A percentile compares a stretch with the other conserved stretches of the same genome.
These are phyloP conservation scores for Acronicta alni DNA, from an alignment of 2,888 invertebrate species.

Conservation along the genomic window DNA sequence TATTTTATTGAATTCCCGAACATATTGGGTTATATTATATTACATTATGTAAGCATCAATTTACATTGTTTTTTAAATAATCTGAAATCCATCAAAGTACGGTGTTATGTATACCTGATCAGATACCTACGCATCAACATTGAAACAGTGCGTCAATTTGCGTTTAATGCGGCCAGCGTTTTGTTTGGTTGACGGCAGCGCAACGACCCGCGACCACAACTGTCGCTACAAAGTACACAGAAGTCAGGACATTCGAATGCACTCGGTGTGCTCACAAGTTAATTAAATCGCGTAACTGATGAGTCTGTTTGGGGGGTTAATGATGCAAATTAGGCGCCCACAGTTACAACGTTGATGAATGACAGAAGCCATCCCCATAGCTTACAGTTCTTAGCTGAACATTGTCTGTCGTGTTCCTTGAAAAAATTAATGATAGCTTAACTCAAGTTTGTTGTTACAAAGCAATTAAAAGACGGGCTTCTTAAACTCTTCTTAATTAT, in stretches of 20 bases:
- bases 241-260: neutral
- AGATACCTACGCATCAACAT: no score
- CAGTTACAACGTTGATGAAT: slow-evolving; percentile 20
- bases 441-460: neutral
- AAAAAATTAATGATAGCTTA: slow-evolving; percentile 1
- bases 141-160: neutral
- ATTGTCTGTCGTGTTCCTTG: no score
- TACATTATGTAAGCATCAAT: no score
- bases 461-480: slow-evolving; percentile 14
- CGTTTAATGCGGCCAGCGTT: neutral
- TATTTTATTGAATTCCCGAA: neutral
- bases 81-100: no score
- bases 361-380: neutral
- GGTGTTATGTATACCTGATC: no score
- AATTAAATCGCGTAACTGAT: slow-evolving; percentile 12
- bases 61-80: no score
- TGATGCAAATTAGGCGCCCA: slow-evolving; percentile 16
- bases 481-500: slow-evolving; percentile 1
- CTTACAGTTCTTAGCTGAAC: neutral
- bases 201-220: neutral
- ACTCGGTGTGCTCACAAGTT: neutral
- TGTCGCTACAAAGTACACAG: neutral
- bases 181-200: no score
- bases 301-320: slow-evolving; percentile 4
- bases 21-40: no score